Base-by-base conservation (phyloP, 2,113 vertebrate species). In the Hippopotamus amphibius region DNA sequence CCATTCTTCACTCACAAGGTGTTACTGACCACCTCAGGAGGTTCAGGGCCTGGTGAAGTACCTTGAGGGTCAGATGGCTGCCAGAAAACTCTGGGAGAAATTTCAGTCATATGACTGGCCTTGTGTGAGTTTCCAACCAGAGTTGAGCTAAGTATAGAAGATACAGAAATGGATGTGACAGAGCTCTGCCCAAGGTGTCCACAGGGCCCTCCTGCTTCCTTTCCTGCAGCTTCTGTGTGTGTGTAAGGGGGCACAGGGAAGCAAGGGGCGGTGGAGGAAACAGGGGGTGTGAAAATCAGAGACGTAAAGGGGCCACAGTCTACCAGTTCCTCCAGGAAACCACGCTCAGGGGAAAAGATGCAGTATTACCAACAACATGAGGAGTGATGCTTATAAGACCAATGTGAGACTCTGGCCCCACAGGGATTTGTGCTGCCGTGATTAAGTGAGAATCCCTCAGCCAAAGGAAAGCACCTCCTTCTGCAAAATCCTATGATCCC, bases 241-340 rank as follows among this genome's bases (percentile, higher is more conserved):
- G 4, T 0, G 0, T 46, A n/a, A 7, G 53, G 43, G 17, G 7
- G n/a, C 0, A 3, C 15, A 1, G 53, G 16, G 69, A 66, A 33
- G 55, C 28, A 21, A 15, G 13, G 26, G 88, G 2, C 3, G 0
- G 6, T 2, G 8, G 79, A 46, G 22, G 43, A 59, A 50, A n/a
- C 68, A 19, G 81, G 68, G 6, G 16, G 13, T 12, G 16, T 46
- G 37, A n/a, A 37, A 55, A 63, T 13, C 80, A 69, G 76, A 83
- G 53, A 22, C 10, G 1, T 33, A 33, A 24, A 90, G 82, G 50
- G 81, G 17, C 21, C 24, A 1, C 19, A 0, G 30, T 26, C 55
- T 55, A 83, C 22, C 24, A 19, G 76, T 46, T 59, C 65, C 74
- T 92, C 22, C 90, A 79, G 80, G 76, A 77, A 90, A 41, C 69